Conservation (phyloP, 64 coral and sea anemone genomes). For the Dendronephthya gigantea region DNA sequence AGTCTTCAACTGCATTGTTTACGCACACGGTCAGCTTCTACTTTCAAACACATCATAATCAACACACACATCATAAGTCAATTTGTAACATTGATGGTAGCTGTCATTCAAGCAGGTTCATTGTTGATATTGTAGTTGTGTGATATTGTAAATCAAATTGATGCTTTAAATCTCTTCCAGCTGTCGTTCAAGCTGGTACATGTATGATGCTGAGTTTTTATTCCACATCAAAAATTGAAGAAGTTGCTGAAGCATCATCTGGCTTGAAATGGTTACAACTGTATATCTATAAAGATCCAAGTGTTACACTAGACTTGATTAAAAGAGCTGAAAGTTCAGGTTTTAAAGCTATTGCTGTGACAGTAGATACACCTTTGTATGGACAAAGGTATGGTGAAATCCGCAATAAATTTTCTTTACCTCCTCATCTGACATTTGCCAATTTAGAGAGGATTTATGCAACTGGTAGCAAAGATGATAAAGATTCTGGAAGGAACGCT, state of each 20-base stretch:
- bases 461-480: background rate
- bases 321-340: background rate
- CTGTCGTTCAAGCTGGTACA: background rate
- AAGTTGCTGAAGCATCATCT: background rate
- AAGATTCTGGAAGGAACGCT: background rate
- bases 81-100: too few relatives aligned
- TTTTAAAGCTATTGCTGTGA: constrained; percentile 18
- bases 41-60: background rate
- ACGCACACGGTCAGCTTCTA: too few relatives aligned
- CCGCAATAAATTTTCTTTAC: background rate
- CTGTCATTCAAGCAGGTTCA: too few relatives aligned
- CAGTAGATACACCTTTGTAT: background rate
- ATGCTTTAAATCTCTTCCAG: background rate
- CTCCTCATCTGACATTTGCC: background rate
- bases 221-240: background rate
- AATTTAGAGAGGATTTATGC: background rate
- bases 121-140: too few relatives aligned
- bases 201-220: constrained; percentile 12
- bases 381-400: background rate
- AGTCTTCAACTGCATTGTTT: too few relatives aligned
- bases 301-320: background rate
- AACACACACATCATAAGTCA: too few relatives aligned
- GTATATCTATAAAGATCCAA: constrained; percentile 13
- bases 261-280: constrained; percentile 11
- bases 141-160: too few relatives aligned